A percentile compares a stretch with the other conserved stretches of the same genome.
phyloP scores from a whole-genome alignment of 2,888 invertebrate species.

The Lomographa bimaculata region DNA sequence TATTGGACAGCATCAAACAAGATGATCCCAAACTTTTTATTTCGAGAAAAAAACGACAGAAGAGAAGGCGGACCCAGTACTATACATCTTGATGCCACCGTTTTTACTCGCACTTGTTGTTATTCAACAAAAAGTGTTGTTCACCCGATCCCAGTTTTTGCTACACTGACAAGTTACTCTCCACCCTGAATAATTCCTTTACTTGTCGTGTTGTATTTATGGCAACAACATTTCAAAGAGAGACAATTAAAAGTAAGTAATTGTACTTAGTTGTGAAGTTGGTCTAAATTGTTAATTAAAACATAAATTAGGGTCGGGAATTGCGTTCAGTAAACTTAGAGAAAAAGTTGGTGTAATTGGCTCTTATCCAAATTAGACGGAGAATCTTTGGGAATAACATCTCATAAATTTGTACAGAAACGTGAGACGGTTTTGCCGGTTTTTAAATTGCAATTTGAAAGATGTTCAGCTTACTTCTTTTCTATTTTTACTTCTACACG shows the following conservation, averaged over 20 bases:
- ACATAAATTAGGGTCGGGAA: conserved; percentile 63
- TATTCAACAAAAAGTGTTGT: conserved; percentile 69
- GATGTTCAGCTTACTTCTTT: no score
- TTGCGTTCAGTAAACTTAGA: conserved; percentile 63
- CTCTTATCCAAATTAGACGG: conserved; percentile 68
- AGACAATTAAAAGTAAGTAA: conserved; percentile 56
- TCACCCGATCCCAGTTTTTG: conserved; percentile 72
- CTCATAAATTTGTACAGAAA: conserved; percentile 25
- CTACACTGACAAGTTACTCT: conserved; percentile 64
- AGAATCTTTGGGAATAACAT: conserved; percentile 63
- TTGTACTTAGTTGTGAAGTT: conserved; percentile 39
- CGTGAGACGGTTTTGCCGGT: conserved; percentile 4
- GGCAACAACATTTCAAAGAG: conserved; percentile 32
- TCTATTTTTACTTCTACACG: no score
- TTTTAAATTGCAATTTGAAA: no score
- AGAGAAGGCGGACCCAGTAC: conserved; percentile 58
- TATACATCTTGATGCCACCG: conserved; percentile 72
- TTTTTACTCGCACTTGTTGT: conserved; percentile 66
- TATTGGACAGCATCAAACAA: conserved; percentile 24
- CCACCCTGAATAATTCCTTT: conserved; percentile 71
- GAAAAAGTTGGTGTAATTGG: conserved; percentile 61
- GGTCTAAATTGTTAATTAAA: conserved; percentile 51
- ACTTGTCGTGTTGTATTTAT: conserved; percentile 44
- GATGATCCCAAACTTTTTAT: conserved; percentile 61
- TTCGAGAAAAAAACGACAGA: conserved; percentile 53